Evolutionary conservation across 1,140 invertebrate species (phyloP).

Genomic region (Mylabris phalerata): DNA sequence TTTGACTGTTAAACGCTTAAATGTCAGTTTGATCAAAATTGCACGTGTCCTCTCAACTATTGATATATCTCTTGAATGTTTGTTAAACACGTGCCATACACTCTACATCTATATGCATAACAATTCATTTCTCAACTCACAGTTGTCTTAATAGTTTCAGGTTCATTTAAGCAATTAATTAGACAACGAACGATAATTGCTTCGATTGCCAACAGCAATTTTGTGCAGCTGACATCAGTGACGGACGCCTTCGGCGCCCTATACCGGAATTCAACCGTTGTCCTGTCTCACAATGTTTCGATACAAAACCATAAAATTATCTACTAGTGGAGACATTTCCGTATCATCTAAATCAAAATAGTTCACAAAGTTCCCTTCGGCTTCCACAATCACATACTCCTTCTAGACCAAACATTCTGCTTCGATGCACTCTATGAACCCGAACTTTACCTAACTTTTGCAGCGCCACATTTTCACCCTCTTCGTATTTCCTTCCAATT

Average conservation of each 20-base stretch:
- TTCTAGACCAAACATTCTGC: conserved; percentile 23
- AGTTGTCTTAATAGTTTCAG: conserved; percentile 20
- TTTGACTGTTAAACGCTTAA: too few species aligned
- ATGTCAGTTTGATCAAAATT: neutral
- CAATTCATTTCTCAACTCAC: neutral
- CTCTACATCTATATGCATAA: neutral
- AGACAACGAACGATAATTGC: conserved; percentile 28
- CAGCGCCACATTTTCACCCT: conserved; percentile 14
- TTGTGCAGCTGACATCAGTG: conserved; percentile 23
- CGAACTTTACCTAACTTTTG: conserved; percentile 24
- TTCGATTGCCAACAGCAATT: conserved; percentile 27
- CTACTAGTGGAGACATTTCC: conserved; percentile 22
- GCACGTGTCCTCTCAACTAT: neutral
- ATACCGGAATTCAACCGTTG: conserved; percentile 14
- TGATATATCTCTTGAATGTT: neutral
- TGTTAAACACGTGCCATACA: conserved; percentile 16
- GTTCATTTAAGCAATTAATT: conserved; percentile 36
- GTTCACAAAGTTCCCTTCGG: conserved; percentile 8
- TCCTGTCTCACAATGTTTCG: conserved; percentile 7
- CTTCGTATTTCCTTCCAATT: conserved; percentile 12
- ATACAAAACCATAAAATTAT: conserved; percentile 22
- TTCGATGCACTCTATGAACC: conserved; percentile 14
- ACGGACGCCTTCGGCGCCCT: conserved; percentile 16
- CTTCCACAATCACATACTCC: conserved; percentile 5
- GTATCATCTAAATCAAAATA: conserved; percentile 24